Conservation (phyloP, 2,888 invertebrate species). For the Heliconius aoede region DNA sequence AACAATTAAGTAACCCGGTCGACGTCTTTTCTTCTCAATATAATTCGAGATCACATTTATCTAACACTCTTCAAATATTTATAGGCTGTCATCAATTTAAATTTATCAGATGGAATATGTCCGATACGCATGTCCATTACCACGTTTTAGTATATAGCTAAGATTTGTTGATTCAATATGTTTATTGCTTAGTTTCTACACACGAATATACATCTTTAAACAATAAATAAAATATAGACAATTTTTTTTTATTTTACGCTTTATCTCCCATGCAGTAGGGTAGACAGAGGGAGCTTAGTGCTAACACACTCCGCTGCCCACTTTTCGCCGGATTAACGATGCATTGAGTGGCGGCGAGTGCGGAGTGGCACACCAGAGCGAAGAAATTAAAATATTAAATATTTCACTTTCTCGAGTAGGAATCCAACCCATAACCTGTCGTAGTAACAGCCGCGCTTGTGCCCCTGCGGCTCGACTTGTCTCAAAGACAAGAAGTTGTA, state of each 20-base stretch:
- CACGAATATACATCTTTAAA: neutral
- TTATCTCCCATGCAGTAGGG: no score
- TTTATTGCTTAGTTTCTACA: conserved; percentile 36
- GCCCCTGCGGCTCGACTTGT: no score
- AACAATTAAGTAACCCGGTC: neutral
- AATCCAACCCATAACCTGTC: no score
- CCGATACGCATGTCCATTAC: conserved; percentile 35
- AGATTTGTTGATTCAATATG: conserved; percentile 26
- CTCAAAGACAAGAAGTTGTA: conserved; percentile 21
- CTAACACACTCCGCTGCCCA: no score
- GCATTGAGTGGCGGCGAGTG: no score
- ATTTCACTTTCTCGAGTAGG: no score
- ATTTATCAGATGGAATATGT: conserved; percentile 33
- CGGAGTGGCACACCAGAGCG: no score
- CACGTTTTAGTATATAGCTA: conserved; percentile 37
- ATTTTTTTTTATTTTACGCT: no score
- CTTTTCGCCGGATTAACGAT: no score
- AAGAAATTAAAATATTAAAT: no score
- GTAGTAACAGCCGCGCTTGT: no score
- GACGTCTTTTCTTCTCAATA: neutral
- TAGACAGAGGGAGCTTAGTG: no score
- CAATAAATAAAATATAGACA: conserved; percentile 21
- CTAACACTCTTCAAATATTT: conserved; percentile 36
- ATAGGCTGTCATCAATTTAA: conserved; percentile 38
- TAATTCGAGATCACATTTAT: conserved; percentile 30